Base-by-base conservation (phyloP, 37 sponge, comb jelly and placozoan genomes). In the Chondrosia reniformis region DNA sequence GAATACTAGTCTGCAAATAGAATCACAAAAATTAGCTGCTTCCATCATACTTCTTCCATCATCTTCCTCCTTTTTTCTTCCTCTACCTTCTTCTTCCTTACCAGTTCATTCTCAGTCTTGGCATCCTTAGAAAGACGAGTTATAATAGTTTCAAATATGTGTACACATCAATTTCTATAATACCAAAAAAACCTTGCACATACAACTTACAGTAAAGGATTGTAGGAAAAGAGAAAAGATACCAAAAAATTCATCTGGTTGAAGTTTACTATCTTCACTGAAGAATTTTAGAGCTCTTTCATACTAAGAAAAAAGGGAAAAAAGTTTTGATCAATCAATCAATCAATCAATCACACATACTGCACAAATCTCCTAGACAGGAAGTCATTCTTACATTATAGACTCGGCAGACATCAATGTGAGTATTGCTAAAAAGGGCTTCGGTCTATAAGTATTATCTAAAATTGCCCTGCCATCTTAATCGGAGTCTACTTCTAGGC, bases 201-300 rank as follows among this genome's bases (percentile, higher is more conserved):
- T n/a, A n/a, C 21, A 58, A 79, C 54, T 62, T 73, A 86, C 93
- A 24, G 63, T 59, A 49, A 94, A 86, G 30, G 90, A 86, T 38
- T 72, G 67, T 1, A 94, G 76, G 80, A 94, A 94, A 25, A 63
- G 66, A 22, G 61, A 25, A 67, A 94, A 94, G 30, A 76, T 86
- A n/a, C 83, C 85, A 65, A 94, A 87, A 80, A 94, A 89, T 24
- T 94, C 91, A 19, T 87, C 87, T 41, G 84, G 65, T 19, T 77
- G 46, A 1, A 45, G 63, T 28, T 83, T 83, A 22, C 84, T 77
- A 40, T 94, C 90, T 33, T 94, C 94, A 0, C 90, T 87, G 80
- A 87, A 94, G 72, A 81, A 81, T 1, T 13, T 28, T 62, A 94
- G 55, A 0, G 85, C 83, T 24, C 80, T 69, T 22, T 77, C 25